These are phyloP conservation scores for Parasteatoda lunata DNA, from an alignment of 2,888 invertebrate genomes.

Conservation along the genomic window DNA sequence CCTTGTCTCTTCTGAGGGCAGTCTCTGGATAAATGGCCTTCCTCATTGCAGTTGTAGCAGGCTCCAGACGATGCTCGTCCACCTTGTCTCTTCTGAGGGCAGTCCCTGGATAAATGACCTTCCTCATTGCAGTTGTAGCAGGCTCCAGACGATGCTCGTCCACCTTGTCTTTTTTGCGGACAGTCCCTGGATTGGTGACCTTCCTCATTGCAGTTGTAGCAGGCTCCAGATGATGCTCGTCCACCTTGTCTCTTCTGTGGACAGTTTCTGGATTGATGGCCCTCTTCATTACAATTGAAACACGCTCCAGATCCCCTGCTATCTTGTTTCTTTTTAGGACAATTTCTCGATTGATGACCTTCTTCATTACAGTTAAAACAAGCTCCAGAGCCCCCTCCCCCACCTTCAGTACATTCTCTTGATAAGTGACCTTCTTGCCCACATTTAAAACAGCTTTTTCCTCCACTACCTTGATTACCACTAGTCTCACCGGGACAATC, in stretches of 20 bases:
- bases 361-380: conserved; percentile 68
- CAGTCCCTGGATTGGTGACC: conserved; percentile 69
- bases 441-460: conserved; percentile 69
- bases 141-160: conserved; percentile 17
- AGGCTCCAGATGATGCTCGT: conserved; percentile 49
- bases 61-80: background rate
- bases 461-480: conserved; percentile 8
- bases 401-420: conserved; percentile 66
- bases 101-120: conserved; percentile 67
- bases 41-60: too few relatives aligned
- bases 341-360: conserved; percentile 68
- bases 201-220: conserved; percentile 69
- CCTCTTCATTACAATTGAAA: conserved; percentile 70
- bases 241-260: conserved; percentile 56
- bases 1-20: too few relatives aligned
- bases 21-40: too few relatives aligned
- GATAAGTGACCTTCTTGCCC: conserved; percentile 70
- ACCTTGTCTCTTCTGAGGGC: conserved; percentile 41
- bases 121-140: conserved; percentile 66
- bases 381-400: conserved; percentile 69
- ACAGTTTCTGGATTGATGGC: conserved; percentile 70
- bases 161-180: conserved; percentile 35
- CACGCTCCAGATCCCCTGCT: conserved; percentile 38
- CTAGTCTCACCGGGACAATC: conserved; percentile 38
- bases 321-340: conserved; percentile 31